Conservation (phyloP, 2,113 vertebrate genomes). For the Sturnira hondurensis region DNA sequence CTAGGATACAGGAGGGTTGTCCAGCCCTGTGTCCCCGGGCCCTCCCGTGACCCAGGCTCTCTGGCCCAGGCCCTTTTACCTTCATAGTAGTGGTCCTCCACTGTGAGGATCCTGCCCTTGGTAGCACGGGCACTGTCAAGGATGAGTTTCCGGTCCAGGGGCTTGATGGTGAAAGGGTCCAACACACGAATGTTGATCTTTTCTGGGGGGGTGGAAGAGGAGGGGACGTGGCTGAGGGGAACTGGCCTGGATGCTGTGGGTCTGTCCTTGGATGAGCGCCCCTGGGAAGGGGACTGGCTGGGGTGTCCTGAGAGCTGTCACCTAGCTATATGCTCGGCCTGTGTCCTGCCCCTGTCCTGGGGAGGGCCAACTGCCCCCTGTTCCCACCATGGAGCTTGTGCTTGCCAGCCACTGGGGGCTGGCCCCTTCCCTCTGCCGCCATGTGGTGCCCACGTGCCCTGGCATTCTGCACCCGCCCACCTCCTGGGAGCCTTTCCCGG, state of each 20-base stretch:
- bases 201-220: conserved; percentile 80
- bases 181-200: conserved; percentile 89
- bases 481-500: background rate
- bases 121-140: conserved; percentile 89
- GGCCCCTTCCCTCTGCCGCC: background rate
- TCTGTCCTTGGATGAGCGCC: background rate
- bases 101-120: conserved; percentile 91
- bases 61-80: conserved; percentile 75
- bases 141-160: conserved; percentile 92
- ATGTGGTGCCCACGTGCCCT: background rate
- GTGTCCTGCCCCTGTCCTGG: background rate
- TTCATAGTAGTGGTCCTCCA: conserved; percentile 96
- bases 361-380: background rate
- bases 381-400: background rate
- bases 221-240: background rate
- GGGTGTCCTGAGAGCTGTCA: background rate
- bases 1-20: background rate
- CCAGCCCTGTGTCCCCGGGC: background rate
- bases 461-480: too few species aligned
- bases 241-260: background rate
- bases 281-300: too few species aligned
- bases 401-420: background rate
- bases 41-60: background rate
- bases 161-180: conserved; percentile 96
- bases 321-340: background rate